phyloP scores from a whole-genome alignment of 2,888 invertebrate genomes.

The Diaphora mendica region DNA sequence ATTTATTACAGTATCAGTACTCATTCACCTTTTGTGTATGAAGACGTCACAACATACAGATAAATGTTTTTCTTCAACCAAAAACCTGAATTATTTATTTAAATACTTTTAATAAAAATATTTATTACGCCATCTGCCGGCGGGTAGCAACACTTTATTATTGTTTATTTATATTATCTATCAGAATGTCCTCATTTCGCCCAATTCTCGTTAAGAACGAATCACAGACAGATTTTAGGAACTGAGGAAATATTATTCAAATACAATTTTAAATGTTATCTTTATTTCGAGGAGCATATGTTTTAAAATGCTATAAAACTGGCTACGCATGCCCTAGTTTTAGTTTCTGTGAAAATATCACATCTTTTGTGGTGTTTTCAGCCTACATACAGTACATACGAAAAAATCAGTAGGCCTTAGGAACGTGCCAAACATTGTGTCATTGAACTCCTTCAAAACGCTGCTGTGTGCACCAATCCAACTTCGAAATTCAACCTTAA shows the following conservation, averaged over 20 bases:
- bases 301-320: conserved; percentile 60
- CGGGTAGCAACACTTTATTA: conserved; percentile 68
- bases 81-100: background rate
- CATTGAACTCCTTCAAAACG: conserved; percentile 80
- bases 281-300: conserved; percentile 71
- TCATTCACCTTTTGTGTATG: background rate
- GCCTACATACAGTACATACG: conserved; percentile 58
- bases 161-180: conserved; percentile 60
- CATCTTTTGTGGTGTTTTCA: conserved; percentile 73
- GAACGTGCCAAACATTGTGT: conserved; percentile 82
- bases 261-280: conserved; percentile 56
- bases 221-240: conserved; percentile 48
- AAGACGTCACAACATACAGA: background rate
- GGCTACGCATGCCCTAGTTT: conserved; percentile 77
- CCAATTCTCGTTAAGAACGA: conserved; percentile 63
- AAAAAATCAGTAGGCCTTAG: conserved; percentile 76
- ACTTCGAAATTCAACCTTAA: conserved; percentile 65
- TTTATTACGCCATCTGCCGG: conserved; percentile 73
- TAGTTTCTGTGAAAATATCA: conserved; percentile 72
- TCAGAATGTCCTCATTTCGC: conserved; percentile 70
- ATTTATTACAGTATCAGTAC: background rate
- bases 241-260: conserved; percentile 39
- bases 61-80: background rate
- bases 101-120: conserved; percentile 7
- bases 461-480: conserved; percentile 58